Percentiles rank a stretch among this genome's conserved stretches.
Evolutionary conservation across 2,888 invertebrate genomes (phyloP).

Genomic region (Lithophane leautieri): DNA sequence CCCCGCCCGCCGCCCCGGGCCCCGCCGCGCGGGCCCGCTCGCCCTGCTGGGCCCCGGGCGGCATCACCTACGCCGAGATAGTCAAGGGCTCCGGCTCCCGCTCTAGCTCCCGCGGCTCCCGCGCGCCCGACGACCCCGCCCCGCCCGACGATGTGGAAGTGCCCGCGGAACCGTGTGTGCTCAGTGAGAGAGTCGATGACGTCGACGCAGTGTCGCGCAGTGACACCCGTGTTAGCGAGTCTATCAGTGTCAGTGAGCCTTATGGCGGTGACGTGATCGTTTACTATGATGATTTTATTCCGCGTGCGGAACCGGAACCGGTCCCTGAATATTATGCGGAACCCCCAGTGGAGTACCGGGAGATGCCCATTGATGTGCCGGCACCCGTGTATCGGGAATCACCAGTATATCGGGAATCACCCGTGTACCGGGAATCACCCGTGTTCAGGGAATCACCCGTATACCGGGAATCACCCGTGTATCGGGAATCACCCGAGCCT

Average conservation of each 20-base stretch:
- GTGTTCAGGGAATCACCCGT: slow-evolving; percentile 40
- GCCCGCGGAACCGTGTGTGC: slow-evolving; percentile 73
- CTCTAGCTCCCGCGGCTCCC: slow-evolving; percentile 79
- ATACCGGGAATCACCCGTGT: slow-evolving; percentile 34
- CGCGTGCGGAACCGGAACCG: slow-evolving; percentile 48
- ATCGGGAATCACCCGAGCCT: slow-evolving; percentile 37
- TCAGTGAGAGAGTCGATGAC: slow-evolving; percentile 70
- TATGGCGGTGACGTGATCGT: slow-evolving; percentile 74
- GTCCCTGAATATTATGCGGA: slow-evolving; percentile 65
- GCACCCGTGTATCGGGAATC: slow-evolving; percentile 40
- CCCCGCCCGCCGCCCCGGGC: slow-evolving; percentile 54
- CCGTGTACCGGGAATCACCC: slow-evolving; percentile 32
- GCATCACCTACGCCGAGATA: slow-evolving; percentile 95
- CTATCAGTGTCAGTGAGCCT: slow-evolving; percentile 83
- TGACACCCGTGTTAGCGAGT: slow-evolving; percentile 78
- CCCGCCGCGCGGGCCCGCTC: slow-evolving; percentile 60
- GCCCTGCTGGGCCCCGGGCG: slow-evolving; percentile 93
- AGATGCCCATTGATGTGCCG: slow-evolving; percentile 64
- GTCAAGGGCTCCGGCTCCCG: slow-evolving; percentile 91
- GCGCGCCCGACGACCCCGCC: slow-evolving; percentile 67
- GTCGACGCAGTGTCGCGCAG: slow-evolving; percentile 64
- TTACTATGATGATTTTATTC: slow-evolving; percentile 67
- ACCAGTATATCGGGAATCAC: slow-evolving; percentile 34
- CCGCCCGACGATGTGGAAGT: slow-evolving; percentile 71
- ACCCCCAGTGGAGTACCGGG: slow-evolving; percentile 66